Evolutionary conservation across 1,140 invertebrate species (phyloP).

Genomic region (Aphaenogaster rudis): DNA sequence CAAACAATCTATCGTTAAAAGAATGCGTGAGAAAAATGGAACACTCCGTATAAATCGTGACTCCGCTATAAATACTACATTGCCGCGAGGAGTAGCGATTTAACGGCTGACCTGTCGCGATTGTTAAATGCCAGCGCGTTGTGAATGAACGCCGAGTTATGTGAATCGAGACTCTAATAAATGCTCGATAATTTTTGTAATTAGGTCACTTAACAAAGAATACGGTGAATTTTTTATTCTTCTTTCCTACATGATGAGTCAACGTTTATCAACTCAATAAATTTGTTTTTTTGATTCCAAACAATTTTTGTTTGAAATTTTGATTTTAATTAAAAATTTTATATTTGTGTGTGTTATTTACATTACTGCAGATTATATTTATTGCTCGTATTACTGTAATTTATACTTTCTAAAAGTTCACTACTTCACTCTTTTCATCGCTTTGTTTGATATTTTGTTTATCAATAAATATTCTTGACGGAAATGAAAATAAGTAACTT

Average conservation of each 20-base stretch:
- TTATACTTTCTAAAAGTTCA: background rate
- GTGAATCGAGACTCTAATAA: conserved; percentile 34
- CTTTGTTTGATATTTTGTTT: background rate
- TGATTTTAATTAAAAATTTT: background rate
- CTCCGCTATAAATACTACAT: conserved; percentile 40
- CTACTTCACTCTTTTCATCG: background rate
- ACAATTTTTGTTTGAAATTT: background rate
- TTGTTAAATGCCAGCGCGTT: conserved; percentile 53
- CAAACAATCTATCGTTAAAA: background rate
- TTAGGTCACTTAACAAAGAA: conserved; percentile 1
- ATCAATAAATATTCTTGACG: background rate
- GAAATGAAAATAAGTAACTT: conserved; percentile 12
- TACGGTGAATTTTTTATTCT: background rate
- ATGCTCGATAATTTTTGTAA: conserved; percentile 8
- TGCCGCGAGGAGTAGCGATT: conserved; percentile 30
- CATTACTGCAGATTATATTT: background rate
- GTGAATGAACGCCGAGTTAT: conserved; percentile 40
- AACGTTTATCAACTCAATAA: background rate
- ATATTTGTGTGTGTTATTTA: background rate
- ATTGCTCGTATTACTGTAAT: background rate
- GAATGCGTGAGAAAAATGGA: conserved; percentile 5
- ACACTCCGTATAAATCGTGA: conserved; percentile 21
- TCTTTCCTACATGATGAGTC: background rate
- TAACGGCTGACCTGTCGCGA: conserved; percentile 51
- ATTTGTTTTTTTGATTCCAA: background rate